Base-by-base conservation (phyloP, 2,888 invertebrate genomes). In the Altica lythri region DNA sequence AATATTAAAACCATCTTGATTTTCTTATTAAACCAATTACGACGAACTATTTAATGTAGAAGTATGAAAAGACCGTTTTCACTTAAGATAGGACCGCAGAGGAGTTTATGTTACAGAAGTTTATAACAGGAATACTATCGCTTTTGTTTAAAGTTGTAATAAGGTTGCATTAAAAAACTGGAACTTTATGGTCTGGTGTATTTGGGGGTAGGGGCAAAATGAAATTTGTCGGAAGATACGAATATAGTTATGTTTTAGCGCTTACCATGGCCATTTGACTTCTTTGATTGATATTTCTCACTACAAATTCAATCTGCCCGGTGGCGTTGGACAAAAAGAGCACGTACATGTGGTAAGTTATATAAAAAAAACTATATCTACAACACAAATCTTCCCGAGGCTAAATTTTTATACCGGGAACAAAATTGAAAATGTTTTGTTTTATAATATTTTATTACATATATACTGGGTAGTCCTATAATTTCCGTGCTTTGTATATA, bases 201-300 rank as follows among this genome's bases (percentile, higher is more conserved):
- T 19, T 43, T 37, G 34, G 35, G 48, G 37, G 22, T 43, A 38
- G 53, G 52, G 50, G 25, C 43, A 45, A 48, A 57, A 53, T 59
- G 45, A 53, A 44, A 54, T 32, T 22, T 46, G 27, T n/a, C 47
- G 64, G 54, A 46, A 59, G 62, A 59, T 65, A 63, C 67, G 62
- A 66, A 56, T 63, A 57, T 60, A 52, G 50, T 69, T 65, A 83
- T 83, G 81, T 83, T 84, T 70, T 85, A 98, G 98, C 81, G 99
- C 98, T 53, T 99, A 99, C 83, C 99, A 99, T 79, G 99, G 99
- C 61, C 97, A 98, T 77, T 86, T 98, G 76, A 90, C 90, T 54
- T 90, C 95, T 59, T 86, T 94, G 78, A 95, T 98, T 81, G 93
- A 95, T 80, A 90, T 99, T 73, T 98, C 97, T 64, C 97, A 98